A percentile compares a stretch with the other conserved stretches of the same genome.
Conservation (phyloP, 1,140 invertebrate species). For the Aphelenchoides besseyi region DNA sequence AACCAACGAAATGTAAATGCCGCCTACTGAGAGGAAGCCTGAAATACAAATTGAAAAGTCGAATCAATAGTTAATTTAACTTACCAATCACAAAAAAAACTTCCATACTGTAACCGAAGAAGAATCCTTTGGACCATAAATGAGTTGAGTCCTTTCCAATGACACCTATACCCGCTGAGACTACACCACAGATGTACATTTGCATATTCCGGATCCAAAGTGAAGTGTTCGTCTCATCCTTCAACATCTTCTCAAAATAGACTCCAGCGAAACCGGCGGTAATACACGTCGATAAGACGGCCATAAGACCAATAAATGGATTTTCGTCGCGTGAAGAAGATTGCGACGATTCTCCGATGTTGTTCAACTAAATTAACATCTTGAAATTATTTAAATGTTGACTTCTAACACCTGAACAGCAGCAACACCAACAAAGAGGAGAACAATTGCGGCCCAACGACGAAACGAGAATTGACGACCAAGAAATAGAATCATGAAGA, state of each 20-base stretch:
- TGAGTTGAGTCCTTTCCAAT: conserved; percentile 32
- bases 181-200: conserved; percentile 52
- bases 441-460: conserved; percentile 57
- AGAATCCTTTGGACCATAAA: conserved; percentile 50
- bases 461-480: conserved; percentile 50
- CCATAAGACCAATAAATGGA: conserved; percentile 50
- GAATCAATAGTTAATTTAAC: conserved; percentile 11
- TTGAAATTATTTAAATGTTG: conserved; percentile 19
- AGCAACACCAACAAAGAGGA: conserved; percentile 60
- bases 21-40: conserved; percentile 57
- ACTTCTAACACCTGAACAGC: conserved; percentile 49
- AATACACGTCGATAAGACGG: conserved; percentile 58
- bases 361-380: conserved; percentile 49
- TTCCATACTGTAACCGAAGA: conserved; percentile 51
- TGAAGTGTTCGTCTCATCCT: conserved; percentile 57
- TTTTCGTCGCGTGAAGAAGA: conserved; percentile 36
- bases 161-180: conserved; percentile 36
- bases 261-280: conserved; percentile 62
- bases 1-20: conserved; percentile 61
- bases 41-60: conserved; percentile 27
- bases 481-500: conserved; percentile 62
- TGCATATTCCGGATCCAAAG: conserved; percentile 62
- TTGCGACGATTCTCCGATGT: conserved; percentile 27
- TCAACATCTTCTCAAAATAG: conserved; percentile 63
- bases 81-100: conserved; percentile 55